Evolutionary conservation across 2,888 invertebrate genomes (phyloP), one percentile per base, ranked within the genome.

Genomic region (Pandemis corylana): DNA sequence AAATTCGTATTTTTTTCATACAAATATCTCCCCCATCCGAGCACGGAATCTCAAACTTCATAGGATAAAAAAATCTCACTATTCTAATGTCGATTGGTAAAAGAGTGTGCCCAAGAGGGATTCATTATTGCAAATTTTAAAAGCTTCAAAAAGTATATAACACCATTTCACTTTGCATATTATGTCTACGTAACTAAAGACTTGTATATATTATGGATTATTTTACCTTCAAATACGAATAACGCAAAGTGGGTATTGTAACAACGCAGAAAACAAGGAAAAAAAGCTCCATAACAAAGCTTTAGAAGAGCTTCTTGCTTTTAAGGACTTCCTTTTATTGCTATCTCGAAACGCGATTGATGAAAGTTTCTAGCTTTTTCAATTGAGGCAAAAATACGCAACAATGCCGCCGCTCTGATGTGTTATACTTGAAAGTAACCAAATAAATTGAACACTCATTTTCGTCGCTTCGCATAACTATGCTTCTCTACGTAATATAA

Each of bases 271-370:
- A 56, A 67, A 72, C 72, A 61, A 67, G 53, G 62, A 67, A 72
- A 44, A 44, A 64, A 72, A 63, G n/a, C 53, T 53, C 15, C 28
- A 15, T 67, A 62, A 66, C 49, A 72, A 72, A 72, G 67, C 61
- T 49, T 68, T 56, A n/a, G 7, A 10, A 63, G 53, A 56, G 72
- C 72, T 72, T 72, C 62, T 68, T 61, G 72, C 62, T 62, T 72
- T 72, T 72, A 62, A 68, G 72, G 44, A 67, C 62, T 72, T 67
- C 44, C 62, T 68, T 72, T 68, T 72, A 67, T 72, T 72, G 67
- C 51, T 61, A 63, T 72, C 67, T 72, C 44, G 49, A 68, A 66
- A 20, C 44, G 28, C 62, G 44, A 72, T 68, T 72, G 72, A 72
- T 72, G 53, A 53, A 28, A 68, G 36, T 36, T 28, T 15, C 15